phyloP scores from a whole-genome alignment of 1,140 invertebrate genomes.

The Apis dorsata region DNA sequence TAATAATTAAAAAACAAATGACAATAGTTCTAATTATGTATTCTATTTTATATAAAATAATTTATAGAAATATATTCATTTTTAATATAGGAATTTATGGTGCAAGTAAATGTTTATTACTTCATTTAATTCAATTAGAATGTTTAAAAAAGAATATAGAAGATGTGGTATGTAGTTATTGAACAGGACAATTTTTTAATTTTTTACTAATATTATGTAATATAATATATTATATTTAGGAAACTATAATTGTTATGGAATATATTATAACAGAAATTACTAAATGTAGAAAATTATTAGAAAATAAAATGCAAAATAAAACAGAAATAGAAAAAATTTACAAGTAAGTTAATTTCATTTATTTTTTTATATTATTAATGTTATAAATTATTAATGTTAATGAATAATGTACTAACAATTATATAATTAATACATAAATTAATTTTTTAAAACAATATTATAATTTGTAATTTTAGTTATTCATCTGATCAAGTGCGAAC shows the following conservation, averaged over 20 bases:
- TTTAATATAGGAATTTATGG: constrained; percentile 80
- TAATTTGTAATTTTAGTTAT: constrained; percentile 76
- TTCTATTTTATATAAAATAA: neutral
- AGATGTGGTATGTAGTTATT: constrained; percentile 66
- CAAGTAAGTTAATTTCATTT: constrained; percentile 51
- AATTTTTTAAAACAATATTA: constrained; percentile 54
- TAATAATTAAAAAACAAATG: too few relatives aligned
- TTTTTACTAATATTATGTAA: neutral
- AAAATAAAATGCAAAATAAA: constrained; percentile 66
- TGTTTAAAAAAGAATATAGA: constrained; percentile 80
- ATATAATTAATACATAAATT: constrained; percentile 32
- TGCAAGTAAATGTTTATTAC: constrained; percentile 81
- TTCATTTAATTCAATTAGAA: constrained; percentile 83
- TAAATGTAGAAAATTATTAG: constrained; percentile 69
- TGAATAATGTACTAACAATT: constrained; percentile 18
- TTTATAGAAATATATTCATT: constrained; percentile 25
- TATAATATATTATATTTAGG: constrained; percentile 53
- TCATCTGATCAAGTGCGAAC: constrained; percentile 82
- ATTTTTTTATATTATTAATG: neutral
- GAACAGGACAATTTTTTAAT: constrained; percentile 7
- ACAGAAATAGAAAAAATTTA: constrained; percentile 60
- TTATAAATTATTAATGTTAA: constrained; percentile 33
- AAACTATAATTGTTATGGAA: constrained; percentile 46
- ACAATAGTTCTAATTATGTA: too few relatives aligned
- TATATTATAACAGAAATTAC: constrained; percentile 69